Percentiles rank a stretch among this genome's conserved stretches.
Conservation (phyloP, 1,140 invertebrate genomes). For the Meloidogyne exigua region DNA sequence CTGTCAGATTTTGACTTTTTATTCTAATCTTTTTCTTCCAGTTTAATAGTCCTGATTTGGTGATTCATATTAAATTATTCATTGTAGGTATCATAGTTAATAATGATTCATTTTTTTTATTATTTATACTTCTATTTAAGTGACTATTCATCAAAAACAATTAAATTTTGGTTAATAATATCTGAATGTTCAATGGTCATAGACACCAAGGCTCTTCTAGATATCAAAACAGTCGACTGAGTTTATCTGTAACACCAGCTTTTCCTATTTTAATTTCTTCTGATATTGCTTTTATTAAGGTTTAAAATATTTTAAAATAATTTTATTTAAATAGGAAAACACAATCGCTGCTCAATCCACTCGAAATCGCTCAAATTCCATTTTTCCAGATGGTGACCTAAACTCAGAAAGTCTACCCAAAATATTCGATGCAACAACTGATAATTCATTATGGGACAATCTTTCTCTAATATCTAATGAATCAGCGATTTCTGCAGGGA, state of each 20-base stretch:
- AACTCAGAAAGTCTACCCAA: constrained; percentile 4
- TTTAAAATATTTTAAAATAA: not conserved
- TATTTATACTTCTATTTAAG: not conserved
- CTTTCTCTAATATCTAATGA: constrained; percentile 23
- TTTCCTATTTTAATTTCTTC: constrained; percentile 23
- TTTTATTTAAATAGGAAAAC: not conserved
- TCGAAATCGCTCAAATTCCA: not conserved
- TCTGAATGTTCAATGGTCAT: not conserved
- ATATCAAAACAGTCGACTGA: not conserved
- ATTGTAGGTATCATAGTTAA: too few species aligned
- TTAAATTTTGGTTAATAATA: not conserved
- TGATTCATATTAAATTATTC: not conserved
- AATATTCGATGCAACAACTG: constrained; percentile 5
- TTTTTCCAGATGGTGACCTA: constrained; percentile 1
- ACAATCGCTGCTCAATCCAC: not conserved
- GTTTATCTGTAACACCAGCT: constrained; percentile 10
- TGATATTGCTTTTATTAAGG: constrained; percentile 21
- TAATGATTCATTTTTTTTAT: not conserved
- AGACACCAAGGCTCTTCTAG: not conserved
- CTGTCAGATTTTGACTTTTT: too few species aligned
- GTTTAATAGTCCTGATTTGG: too few species aligned
- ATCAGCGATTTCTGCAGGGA: constrained; percentile 3
- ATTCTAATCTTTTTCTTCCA: too few species aligned
- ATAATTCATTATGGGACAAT: constrained; percentile 10
- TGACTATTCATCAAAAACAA: not conserved